Base-by-base conservation (phyloP, 2,113 vertebrate species). In the Scomber scombrus region DNA sequence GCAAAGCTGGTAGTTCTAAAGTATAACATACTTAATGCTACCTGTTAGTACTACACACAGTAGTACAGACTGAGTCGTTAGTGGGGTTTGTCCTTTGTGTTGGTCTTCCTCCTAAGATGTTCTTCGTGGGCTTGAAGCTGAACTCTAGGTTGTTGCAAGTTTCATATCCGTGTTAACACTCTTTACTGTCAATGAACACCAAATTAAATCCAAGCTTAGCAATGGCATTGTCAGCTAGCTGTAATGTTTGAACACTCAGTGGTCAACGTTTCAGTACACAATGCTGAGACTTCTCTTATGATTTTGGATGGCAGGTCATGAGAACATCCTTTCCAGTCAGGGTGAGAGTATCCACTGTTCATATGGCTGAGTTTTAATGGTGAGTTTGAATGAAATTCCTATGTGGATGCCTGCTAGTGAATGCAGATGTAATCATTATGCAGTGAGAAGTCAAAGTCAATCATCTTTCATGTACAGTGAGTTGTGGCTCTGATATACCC, bases 171-270 rank as follows among this genome's bases (percentile, higher is more conserved):
- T 29, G 21, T 31, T 75, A 26, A 45, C 14, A 18, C 13, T 3
- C 1, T 50, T n/a, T 34, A 31, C 34, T 2, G 1, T 31, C 15
- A 50, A 13, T 0, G 2, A 67, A 45, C 16, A 45, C 23, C 10
- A 40, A 3, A 40, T 51, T 3, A 51, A 19, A 46, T 51, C 3
- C n/a, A 45, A 49, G 29, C 16, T 23, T 21, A 75, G 43, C 4
- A 15, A 21, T 45, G 23, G 29, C 11, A 54, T 45, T n/a, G 19
- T 18, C 5, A 51, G 62, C 55, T 72, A 79, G 78, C 75, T 86
- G 54, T 23, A 23, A 26, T 11, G 14, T 19, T 43, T 56, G 55
- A 61, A 81, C 49, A 62, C 81, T 84, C 68, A 61, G 76, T 49
- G 71, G 62, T 75, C 40, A 71, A 21, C 5, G 18, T 19, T 16